Conservation (phyloP, 2,797 vertebrate species). For the Telmatherina bonti region DNA sequence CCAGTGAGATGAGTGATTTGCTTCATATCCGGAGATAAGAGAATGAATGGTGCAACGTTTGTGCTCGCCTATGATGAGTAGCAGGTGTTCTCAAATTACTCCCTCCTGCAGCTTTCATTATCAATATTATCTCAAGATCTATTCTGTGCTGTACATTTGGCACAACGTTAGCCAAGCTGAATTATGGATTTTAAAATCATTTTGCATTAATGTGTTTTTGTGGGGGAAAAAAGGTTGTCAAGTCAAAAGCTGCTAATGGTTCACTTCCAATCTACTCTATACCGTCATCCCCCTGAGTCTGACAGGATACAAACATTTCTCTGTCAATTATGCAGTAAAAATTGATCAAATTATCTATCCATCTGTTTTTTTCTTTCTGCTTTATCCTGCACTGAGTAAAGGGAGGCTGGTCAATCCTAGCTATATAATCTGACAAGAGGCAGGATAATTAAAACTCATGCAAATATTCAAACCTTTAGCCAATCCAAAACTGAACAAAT, state of each 20-base stretch:
- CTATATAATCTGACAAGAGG: not conserved
- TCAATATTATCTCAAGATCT: constrained; percentile 39
- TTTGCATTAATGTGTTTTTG: not conserved
- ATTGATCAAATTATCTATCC: constrained; percentile 11
- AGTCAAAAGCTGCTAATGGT: not conserved
- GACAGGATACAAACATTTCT: constrained; percentile 13
- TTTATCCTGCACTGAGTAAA: not conserved
- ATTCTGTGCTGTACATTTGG: constrained; percentile 24
- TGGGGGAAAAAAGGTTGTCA: not conserved
- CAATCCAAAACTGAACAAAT: not conserved
- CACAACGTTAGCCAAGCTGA: constrained; percentile 3
- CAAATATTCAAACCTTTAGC: not conserved
- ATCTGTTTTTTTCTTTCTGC: not conserved
- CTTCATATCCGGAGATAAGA: constrained; percentile 24
- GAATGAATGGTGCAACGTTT: constrained; percentile 26
- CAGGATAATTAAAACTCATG: not conserved
- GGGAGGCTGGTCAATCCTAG: not conserved
- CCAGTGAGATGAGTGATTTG: constrained; percentile 11
- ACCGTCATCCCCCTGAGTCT: not conserved
- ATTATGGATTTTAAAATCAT: constrained; percentile 9
- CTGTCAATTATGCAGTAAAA: not conserved
- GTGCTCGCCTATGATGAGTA: constrained; percentile 31
- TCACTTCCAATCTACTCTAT: constrained; percentile 7
- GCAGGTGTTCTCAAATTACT: constrained; percentile 55
- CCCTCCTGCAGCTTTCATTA: constrained; percentile 47